Percentiles rank a stretch among this genome's conserved stretches.
Conservation (phyloP, 2,888 invertebrate species). For the Microctonus aethiopoides region DNA sequence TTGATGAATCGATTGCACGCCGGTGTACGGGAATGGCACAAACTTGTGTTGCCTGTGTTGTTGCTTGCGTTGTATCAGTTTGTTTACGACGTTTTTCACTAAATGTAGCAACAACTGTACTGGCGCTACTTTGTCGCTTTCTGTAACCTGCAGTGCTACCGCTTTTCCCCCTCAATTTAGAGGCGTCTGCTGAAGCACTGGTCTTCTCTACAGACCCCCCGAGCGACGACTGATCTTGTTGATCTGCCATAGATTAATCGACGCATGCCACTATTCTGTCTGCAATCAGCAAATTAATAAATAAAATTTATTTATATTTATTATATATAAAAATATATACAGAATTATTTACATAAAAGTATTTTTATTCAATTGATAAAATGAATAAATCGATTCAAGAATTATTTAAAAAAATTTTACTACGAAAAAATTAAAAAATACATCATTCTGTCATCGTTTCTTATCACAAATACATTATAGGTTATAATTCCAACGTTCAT, state of each 20-base stretch:
- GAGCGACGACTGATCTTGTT: slow-evolving; percentile 67
- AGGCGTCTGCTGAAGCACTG: slow-evolving; percentile 67
- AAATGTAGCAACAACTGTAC: slow-evolving; percentile 53
- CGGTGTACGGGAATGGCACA: slow-evolving; percentile 49
- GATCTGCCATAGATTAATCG: slow-evolving; percentile 68
- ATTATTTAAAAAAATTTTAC: neutral
- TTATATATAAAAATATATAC: neutral
- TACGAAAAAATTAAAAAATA: neutral
- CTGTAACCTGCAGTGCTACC: slow-evolving; percentile 58
- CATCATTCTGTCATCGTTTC: slow-evolving; percentile 1
- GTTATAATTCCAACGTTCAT: slow-evolving; percentile 11
- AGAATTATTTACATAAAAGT: neutral
- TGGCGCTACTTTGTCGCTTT: slow-evolving; percentile 60
- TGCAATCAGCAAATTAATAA: slow-evolving; percentile 46
- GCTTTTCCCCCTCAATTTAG: slow-evolving; percentile 63
- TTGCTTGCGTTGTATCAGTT: slow-evolving; percentile 50
- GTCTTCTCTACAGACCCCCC: slow-evolving; percentile 68
- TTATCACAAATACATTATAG: slow-evolving; percentile 9
- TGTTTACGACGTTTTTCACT: slow-evolving; percentile 63
- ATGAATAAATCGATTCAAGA: neutral
- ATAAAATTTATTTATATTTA: slow-evolving; percentile 18
- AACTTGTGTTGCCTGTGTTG: slow-evolving; percentile 51
- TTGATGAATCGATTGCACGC: slow-evolving; percentile 54
- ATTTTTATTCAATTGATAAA: neutral
- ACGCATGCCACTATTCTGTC: slow-evolving; percentile 68